phyloP scores from a whole-genome alignment of 2,888 invertebrate species.

The Caenorhabditis imperialis region DNA sequence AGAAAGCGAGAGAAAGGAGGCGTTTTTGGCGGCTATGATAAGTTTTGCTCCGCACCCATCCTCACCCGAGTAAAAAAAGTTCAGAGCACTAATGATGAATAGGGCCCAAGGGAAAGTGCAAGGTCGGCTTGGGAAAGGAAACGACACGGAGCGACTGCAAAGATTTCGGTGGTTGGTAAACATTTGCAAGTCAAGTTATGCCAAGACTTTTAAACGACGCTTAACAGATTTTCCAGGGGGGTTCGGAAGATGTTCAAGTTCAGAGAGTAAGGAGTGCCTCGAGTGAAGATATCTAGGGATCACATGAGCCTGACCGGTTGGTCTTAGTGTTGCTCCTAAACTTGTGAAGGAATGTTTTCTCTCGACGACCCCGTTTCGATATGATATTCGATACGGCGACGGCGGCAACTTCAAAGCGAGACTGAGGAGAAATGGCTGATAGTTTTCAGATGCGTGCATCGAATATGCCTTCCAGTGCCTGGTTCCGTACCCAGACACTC shows the following conservation, averaged over 20 bases:
- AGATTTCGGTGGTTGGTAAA: slow-evolving; percentile 43
- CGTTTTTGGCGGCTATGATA: slow-evolving; percentile 47
- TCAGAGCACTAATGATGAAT: slow-evolving; percentile 52
- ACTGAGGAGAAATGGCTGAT: slow-evolving; percentile 9
- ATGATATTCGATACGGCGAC: slow-evolving; percentile 50
- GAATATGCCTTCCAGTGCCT: slow-evolving; percentile 15
- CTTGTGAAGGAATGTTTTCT: slow-evolving; percentile 42
- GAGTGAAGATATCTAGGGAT: no score
- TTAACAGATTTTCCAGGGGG: no score
- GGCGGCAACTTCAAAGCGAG: slow-evolving; percentile 41
- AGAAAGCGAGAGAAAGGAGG: background rate
- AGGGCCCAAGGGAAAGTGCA: slow-evolving; percentile 38
- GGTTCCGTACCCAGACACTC: slow-evolving; percentile 18
- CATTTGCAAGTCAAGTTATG: slow-evolving; percentile 34
- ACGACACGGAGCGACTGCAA: no score
- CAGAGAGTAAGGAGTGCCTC: no score
- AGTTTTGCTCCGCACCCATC: slow-evolving; percentile 18
- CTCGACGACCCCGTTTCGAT: slow-evolving; percentile 21
- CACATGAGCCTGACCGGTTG: slow-evolving; percentile 36
- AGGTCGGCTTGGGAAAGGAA: slow-evolving; percentile 38
- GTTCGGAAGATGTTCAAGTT: no score
- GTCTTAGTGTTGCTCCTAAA: slow-evolving; percentile 24
- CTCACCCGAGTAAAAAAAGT: slow-evolving; percentile 42
- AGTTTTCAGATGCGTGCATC: slow-evolving; percentile 40
- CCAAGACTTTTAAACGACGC: no score